Evolutionary conservation across 1,140 invertebrate genomes (phyloP), one percentile per base, ranked within the genome.

Genomic region (Nymphalis io): DNA sequence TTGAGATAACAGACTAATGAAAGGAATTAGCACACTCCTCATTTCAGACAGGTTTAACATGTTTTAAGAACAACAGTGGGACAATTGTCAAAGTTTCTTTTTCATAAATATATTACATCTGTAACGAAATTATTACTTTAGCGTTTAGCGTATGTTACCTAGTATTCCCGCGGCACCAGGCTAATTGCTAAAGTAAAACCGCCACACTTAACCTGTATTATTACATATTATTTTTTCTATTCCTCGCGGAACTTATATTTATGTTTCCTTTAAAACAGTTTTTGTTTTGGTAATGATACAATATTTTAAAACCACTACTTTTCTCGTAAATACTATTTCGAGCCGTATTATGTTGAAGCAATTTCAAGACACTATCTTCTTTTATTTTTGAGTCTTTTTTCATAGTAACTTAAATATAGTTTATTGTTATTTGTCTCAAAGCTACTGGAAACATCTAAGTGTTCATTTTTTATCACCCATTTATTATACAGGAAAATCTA

Each of bases 401-500:
- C 38, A 46, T 27, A 15, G 4, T 40, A 23, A 46, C 57, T 70
- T 63, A 58, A 63, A 59, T 70, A 70, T 48, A 58, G 53, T 58
- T 57, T 58, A 70, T 48, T 21, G n/a, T n/a, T n/a, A n/a, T n/a
- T 18, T 12, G 38, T 63, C 13, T 63, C 16, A 55, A 21, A n/a
- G 33, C n/a, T 58, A 44, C 59, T 62, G 12, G 40, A 40, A 53
- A 68, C n/a, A 40, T 18, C 60, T 63, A 55, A 66, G 55, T 59
- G 51, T 60, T 48, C 40, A 20, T 67, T 55, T 63, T 72, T 68
- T 68, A 42, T 68, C 20, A 18, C 18, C 21, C n/a, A n/a, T n/a
- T n/a, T 16, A 33, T 16, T 23, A 58, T 72, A 68, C 60, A 72
- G 70, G 60, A 63, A 72, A 72, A 72, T 62, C 60, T 68, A 63